phyloP scores from a whole-genome alignment of 2,888 invertebrate genomes.

The Gymnocheta viridis region DNA sequence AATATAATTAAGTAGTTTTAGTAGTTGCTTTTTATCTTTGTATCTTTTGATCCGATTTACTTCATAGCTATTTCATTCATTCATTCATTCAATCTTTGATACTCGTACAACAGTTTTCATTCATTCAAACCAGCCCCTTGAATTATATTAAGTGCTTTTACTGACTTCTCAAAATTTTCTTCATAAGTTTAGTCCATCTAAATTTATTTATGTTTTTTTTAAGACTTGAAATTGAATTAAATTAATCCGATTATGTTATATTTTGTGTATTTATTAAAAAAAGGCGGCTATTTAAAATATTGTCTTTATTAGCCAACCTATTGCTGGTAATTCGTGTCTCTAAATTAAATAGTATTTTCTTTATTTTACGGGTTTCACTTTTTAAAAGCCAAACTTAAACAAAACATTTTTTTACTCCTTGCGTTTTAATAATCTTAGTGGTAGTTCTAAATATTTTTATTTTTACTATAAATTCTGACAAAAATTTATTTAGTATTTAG shows the following conservation, averaged over 20 bases:
- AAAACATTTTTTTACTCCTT: background rate
- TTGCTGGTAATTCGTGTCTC: background rate
- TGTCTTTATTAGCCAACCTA: slow-evolving; percentile 3
- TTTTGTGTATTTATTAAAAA: slow-evolving; percentile 23
- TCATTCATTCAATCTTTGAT: slow-evolving; percentile 14
- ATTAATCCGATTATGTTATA: slow-evolving; percentile 58
- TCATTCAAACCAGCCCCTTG: background rate
- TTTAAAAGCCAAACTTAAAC: background rate
- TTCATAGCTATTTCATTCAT: slow-evolving; percentile 43
- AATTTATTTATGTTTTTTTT: slow-evolving; percentile 23
- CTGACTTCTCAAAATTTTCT: slow-evolving; percentile 12
- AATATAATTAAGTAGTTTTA: slow-evolving; percentile 28
- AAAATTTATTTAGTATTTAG: slow-evolving; percentile 7
- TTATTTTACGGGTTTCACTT: background rate
- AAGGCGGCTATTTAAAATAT: slow-evolving; percentile 18
- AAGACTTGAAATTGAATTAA: slow-evolving; percentile 44
- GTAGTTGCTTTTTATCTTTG: background rate
- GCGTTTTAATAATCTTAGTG: background rate
- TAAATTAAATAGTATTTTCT: slow-evolving; percentile 8
- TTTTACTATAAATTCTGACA: background rate
- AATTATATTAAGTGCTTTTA: background rate
- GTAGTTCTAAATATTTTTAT: slow-evolving; percentile 11
- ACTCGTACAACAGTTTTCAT: background rate
- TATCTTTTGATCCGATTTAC: slow-evolving; percentile 30
- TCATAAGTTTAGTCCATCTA: slow-evolving; percentile 25